phyloP scores from a whole-genome alignment of 2,113 vertebrate genomes.

The Hippocampus guttulatus region DNA sequence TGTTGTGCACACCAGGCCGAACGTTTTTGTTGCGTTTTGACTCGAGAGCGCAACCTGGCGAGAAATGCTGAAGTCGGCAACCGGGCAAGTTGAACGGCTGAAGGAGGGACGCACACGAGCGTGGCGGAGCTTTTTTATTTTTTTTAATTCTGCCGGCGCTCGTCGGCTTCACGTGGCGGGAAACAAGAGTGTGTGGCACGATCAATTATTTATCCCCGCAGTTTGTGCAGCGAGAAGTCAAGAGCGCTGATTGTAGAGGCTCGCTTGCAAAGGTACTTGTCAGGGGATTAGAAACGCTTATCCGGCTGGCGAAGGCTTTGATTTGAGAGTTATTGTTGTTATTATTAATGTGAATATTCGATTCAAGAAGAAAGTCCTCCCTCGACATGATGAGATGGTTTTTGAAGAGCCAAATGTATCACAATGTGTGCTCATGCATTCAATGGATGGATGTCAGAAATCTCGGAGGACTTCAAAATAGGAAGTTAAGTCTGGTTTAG shows the following conservation, averaged over 20 bases:
- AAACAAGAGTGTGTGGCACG: constrained; percentile 19
- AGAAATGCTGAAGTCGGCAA: constrained; percentile 17
- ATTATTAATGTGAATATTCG: constrained; percentile 1
- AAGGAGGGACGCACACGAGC: constrained; percentile 41
- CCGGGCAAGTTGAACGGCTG: constrained; percentile 28
- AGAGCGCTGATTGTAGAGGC: constrained; percentile 13
- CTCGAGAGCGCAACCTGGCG: not conserved
- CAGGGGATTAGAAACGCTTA: constrained; percentile 31
- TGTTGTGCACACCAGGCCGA: constrained; percentile 25
- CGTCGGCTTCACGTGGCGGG: constrained; percentile 26
- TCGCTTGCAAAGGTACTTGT: not conserved
- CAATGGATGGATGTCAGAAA: no score
- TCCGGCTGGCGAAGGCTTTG: constrained; percentile 35
- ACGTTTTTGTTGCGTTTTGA: constrained; percentile 8
- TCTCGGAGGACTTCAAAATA: no score
- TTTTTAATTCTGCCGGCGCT: constrained; percentile 39
- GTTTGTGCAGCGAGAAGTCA: constrained; percentile 5
- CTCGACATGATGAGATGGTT: constrained; percentile 1
- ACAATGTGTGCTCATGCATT: no score
- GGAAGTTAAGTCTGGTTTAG: no score
- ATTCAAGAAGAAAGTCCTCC: constrained; percentile 18
- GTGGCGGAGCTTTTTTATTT: not conserved
- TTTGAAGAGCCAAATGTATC: not conserved
- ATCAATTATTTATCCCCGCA: constrained; percentile 20
- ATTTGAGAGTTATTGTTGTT: constrained; percentile 24